A percentile compares a stretch with the other conserved stretches of the same genome.
Evolutionary conservation across 2,888 invertebrate species (phyloP).

Genomic region (Xanthia icteritia): DNA sequence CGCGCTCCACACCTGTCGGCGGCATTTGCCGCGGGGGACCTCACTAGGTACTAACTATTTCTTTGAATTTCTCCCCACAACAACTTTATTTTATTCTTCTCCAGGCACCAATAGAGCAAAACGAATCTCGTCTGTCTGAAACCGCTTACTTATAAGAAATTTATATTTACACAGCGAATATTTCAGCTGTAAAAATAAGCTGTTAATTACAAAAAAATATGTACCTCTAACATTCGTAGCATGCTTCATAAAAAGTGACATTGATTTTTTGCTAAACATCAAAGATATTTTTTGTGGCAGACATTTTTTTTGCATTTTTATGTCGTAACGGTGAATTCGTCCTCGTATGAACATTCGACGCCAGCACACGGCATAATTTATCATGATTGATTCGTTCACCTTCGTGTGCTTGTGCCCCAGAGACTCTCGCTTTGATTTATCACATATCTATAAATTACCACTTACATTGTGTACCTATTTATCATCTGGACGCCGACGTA

Average conservation of each 20-base stretch:
- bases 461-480: constrained; percentile 71
- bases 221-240: constrained; percentile 24
- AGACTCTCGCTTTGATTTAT: constrained; percentile 72
- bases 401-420: constrained; percentile 64
- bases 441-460: constrained; percentile 73
- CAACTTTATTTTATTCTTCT: constrained; percentile 79
- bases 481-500: constrained; percentile 62
- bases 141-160: constrained; percentile 40
- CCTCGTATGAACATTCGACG: constrained; percentile 61
- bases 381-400: constrained; percentile 76
- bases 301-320: constrained; percentile 35
- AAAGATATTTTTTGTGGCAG: constrained; percentile 35
- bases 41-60: constrained; percentile 80
- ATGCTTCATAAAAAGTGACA: constrained; percentile 33
- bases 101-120: constrained; percentile 73
- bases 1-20: constrained; percentile 80
- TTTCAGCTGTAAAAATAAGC: constrained; percentile 35
- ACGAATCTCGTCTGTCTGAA: constrained; percentile 56
- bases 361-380: constrained; percentile 71
- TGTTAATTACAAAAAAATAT: constrained; percentile 3
- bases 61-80: constrained; percentile 78
- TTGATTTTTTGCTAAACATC: constrained; percentile 29
- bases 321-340: constrained; percentile 57
- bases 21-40: constrained; percentile 80
- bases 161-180: constrained; percentile 22